These are phyloP conservation scores for Drosophila aff. DNA, from an alignment of 1,140 invertebrate genomes.

Conservation along the genomic window DNA sequence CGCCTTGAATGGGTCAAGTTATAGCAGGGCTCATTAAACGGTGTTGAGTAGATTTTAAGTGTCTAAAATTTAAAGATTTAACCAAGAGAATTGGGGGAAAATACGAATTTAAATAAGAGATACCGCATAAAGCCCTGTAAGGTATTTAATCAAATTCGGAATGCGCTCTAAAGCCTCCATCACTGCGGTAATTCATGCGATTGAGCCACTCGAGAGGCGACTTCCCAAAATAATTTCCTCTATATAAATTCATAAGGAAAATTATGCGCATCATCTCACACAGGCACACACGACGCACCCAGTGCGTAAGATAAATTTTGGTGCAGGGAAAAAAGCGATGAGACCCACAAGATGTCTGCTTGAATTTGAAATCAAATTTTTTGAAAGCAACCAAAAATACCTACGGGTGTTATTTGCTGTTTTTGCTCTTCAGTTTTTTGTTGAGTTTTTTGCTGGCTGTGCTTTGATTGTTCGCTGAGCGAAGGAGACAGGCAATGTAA, in stretches of 20 bases:
- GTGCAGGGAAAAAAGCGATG: conserved; percentile 13
- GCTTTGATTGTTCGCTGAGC: conserved; percentile 33
- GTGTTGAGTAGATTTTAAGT: background rate
- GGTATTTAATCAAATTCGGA: conserved; percentile 36
- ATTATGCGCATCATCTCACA: conserved; percentile 61
- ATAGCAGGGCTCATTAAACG: conserved; percentile 22
- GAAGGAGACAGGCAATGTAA: conserved; percentile 53
- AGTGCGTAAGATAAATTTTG: conserved; percentile 46
- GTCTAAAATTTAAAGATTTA: background rate
- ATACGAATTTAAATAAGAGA: background rate
- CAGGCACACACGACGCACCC: conserved; percentile 9
- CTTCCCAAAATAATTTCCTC: conserved; percentile 42
- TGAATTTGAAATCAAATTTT: conserved; percentile 80
- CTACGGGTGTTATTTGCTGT: conserved; percentile 63
- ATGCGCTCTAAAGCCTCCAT: background rate
- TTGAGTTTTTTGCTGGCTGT: background rate
- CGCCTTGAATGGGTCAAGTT: conserved; percentile 34
- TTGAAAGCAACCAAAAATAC: conserved; percentile 51
- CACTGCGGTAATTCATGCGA: conserved; percentile 27
- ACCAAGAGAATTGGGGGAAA: background rate
- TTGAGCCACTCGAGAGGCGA: conserved; percentile 48
- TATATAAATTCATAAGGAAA: conserved; percentile 62
- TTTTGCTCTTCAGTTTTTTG: conserved; percentile 18
- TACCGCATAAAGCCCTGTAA: background rate
- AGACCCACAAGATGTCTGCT: conserved; percentile 59